phyloP scores from a whole-genome alignment of 2,797 vertebrate genomes.

The Mormyrus proboscirostris region DNA sequence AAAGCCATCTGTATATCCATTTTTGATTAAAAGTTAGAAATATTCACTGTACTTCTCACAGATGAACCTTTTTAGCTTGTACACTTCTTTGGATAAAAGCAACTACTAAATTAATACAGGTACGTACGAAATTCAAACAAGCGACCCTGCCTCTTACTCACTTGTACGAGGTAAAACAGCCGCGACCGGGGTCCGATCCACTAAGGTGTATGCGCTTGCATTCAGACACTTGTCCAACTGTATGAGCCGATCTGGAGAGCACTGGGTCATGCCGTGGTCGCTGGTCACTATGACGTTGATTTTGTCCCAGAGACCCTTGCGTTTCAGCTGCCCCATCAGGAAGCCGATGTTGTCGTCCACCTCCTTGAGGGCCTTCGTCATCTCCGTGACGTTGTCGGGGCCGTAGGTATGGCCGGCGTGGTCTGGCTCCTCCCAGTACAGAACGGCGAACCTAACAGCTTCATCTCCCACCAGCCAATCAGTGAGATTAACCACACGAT shows the following conservation, averaged over 20 bases:
- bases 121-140: neutral
- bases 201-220: constrained; percentile 60
- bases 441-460: constrained; percentile 70
- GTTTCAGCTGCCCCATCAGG: constrained; percentile 66
- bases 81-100: neutral
- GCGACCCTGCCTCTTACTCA: constrained; percentile 41
- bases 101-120: neutral
- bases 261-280: constrained; percentile 93
- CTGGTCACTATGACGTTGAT: constrained; percentile 85
- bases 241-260: constrained; percentile 72
- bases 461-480: constrained; percentile 64
- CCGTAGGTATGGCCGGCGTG: constrained; percentile 74
- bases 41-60: neutral
- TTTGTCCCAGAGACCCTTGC: constrained; percentile 71
- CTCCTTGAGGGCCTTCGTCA: constrained; percentile 66
- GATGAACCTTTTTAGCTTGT: neutral
- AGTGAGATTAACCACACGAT: constrained; percentile 66
- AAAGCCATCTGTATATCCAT: neutral
- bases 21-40: neutral
- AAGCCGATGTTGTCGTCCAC: constrained; percentile 75
- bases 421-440: constrained; percentile 96
- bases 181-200: constrained; percentile 73
- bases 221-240: constrained; percentile 68
- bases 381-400: constrained; percentile 69
- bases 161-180: constrained; percentile 73